A percentile compares a stretch with the other conserved stretches of the same genome.
Evolutionary conservation across 2,113 vertebrate species (phyloP).

Genomic region (Felis catus): DNA sequence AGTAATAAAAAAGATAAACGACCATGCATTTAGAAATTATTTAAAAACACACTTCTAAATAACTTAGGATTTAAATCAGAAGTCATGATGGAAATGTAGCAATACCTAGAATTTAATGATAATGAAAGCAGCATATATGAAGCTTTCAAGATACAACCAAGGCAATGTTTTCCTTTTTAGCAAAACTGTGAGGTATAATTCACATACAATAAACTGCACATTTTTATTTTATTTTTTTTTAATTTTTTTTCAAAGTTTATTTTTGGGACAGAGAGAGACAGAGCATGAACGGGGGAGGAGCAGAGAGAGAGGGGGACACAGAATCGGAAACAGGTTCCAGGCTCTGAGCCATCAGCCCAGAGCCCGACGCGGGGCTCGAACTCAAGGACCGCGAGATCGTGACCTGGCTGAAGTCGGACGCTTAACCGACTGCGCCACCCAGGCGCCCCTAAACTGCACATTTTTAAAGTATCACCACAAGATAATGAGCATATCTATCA

Average conservation of each 20-base stretch:
- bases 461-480: not conserved
- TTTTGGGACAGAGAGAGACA: no score
- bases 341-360: no score
- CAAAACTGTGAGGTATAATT: not conserved
- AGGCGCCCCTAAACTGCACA: not conserved
- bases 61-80: not conserved
- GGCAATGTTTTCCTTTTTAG: not conserved
- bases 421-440: no score
- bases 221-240: no score
- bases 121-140: not conserved
- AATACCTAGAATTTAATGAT: not conserved
- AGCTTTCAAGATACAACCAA: not conserved
- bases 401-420: no score
- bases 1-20: not conserved
- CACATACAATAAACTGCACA: not conserved
- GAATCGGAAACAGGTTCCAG: no score
- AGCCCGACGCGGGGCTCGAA: no score
- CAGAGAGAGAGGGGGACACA: no score
- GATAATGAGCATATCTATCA: not conserved
- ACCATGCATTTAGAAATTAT: not conserved
- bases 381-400: no score
- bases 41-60: not conserved
- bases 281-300: no score
- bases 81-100: not conserved
- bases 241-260: no score